Evolutionary conservation across 2,113 vertebrate species (phyloP).

Genomic region (Neofelis nebulosa): DNA sequence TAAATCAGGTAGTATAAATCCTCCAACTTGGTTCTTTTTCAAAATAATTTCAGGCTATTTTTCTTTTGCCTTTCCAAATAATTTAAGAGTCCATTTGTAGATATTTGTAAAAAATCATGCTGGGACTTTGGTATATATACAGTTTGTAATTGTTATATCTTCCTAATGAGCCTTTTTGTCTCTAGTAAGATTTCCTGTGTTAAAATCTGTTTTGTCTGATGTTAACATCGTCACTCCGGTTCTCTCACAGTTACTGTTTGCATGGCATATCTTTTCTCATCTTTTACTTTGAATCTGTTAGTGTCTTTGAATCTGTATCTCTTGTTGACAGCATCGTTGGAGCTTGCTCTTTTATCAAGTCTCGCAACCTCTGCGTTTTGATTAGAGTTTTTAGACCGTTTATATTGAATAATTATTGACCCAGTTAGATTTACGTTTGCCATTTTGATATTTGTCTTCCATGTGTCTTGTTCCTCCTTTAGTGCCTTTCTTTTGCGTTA

Average conservation of each 20-base stretch:
- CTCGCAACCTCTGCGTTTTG: background rate
- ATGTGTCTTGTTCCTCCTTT: background rate
- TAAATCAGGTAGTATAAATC: background rate
- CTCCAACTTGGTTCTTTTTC: background rate
- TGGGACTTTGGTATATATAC: background rate
- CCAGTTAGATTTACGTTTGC: background rate
- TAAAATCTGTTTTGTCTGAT: background rate
- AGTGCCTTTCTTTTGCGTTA: background rate
- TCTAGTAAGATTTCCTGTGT: background rate
- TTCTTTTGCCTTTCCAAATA: background rate
- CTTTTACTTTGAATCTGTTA: background rate
- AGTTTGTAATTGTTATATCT: background rate
- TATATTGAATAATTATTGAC: background rate
- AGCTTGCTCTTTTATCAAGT: background rate
- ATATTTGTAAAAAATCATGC: background rate
- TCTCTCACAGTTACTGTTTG: background rate
- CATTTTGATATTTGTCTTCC: background rate
- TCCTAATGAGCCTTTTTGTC: background rate
- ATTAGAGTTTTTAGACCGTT: background rate
- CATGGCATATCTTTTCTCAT: no score
- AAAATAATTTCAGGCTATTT: background rate
- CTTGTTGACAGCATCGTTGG: background rate
- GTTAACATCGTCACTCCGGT: background rate
- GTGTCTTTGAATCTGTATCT: background rate
- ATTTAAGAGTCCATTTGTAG: background rate